Evolutionary conservation across 2,797 vertebrate genomes (phyloP).

Genomic region (Tapirus indicus): DNA sequence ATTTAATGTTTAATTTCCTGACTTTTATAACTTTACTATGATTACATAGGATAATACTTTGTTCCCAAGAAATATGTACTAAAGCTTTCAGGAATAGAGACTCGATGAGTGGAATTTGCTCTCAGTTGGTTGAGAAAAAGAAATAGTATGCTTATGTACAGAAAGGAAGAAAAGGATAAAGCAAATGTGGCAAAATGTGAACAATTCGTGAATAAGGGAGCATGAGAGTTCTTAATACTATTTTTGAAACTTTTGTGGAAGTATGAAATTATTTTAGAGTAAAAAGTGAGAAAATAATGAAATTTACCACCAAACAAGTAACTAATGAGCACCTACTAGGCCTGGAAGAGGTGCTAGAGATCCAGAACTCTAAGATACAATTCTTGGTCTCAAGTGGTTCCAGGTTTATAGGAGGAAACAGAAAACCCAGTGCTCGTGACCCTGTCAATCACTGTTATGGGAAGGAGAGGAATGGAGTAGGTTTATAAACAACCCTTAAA

Average conservation of each 20-base stretch:
- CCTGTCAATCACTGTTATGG: fast-evolving
- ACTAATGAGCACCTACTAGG: neutral
- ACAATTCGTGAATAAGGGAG: neutral
- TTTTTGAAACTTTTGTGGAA: neutral
- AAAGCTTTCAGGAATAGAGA: neutral
- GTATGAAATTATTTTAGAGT: neutral
- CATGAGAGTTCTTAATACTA: neutral
- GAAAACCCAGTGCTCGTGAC: neutral
- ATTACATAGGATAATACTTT: neutral
- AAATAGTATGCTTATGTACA: neutral
- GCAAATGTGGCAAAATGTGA: neutral
- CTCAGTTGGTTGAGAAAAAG: neutral
- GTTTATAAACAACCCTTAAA: neutral
- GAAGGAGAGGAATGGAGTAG: neutral
- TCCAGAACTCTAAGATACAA: neutral
- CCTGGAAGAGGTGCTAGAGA: neutral
- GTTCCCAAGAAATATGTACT: neutral
- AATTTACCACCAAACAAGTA: neutral
- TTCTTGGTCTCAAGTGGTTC: neutral
- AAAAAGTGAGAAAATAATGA: neutral
- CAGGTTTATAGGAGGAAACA: neutral
- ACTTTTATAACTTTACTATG: neutral
- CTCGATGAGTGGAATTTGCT: neutral
- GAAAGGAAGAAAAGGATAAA: neutral
- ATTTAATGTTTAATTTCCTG: constrained; percentile 1